Percentiles rank a stretch among this genome's conserved stretches.
phyloP scores from a whole-genome alignment of 2,113 vertebrate genomes.

The Tautogolabrus adspersus region DNA sequence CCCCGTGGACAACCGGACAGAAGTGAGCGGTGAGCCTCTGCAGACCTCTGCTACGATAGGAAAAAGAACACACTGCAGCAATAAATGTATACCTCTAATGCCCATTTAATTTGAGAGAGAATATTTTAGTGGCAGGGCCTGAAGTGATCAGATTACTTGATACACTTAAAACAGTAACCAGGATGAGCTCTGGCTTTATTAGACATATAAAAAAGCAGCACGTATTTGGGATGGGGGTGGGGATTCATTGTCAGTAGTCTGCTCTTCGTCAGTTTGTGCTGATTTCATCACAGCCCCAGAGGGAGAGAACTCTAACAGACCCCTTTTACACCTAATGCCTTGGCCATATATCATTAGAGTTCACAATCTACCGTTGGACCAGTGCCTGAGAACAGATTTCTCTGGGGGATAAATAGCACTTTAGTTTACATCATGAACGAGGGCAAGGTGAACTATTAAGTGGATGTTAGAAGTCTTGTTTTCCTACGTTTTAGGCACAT shows the following conservation, averaged over 20 bases:
- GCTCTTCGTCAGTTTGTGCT: slow-evolving; percentile 65
- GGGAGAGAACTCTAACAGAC: slow-evolving; percentile 57
- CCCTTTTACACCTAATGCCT: slow-evolving; percentile 63
- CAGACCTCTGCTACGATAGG: slow-evolving; percentile 61
- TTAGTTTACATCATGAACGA: slow-evolving; percentile 35
- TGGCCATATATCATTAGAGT: slow-evolving; percentile 49
- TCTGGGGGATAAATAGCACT: slow-evolving; percentile 37
- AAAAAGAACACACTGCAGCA: slow-evolving; percentile 20
- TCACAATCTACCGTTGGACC: slow-evolving; percentile 43
- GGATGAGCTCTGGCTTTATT: slow-evolving; percentile 12
- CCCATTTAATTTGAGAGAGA: slow-evolving; percentile 1
- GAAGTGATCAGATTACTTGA: slow-evolving; percentile 1
- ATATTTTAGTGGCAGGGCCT: slow-evolving; percentile 15
- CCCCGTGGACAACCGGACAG: slow-evolving; percentile 75
- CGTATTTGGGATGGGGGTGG: slow-evolving; percentile 29
- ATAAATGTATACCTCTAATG: slow-evolving; percentile 16
- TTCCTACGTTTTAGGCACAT: slow-evolving; percentile 21
- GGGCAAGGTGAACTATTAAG: background rate
- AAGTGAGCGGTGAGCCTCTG: slow-evolving; percentile 72
- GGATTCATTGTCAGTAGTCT: slow-evolving; percentile 58
- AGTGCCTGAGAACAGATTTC: slow-evolving; percentile 38
- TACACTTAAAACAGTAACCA: slow-evolving; percentile 1
- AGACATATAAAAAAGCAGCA: slow-evolving; percentile 9
- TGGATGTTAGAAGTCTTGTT: slow-evolving; percentile 7
- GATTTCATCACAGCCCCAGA: slow-evolving; percentile 62